Base-by-base conservation (phyloP, 2,797 vertebrate species). In the Scolopax bukidnonensis region DNA sequence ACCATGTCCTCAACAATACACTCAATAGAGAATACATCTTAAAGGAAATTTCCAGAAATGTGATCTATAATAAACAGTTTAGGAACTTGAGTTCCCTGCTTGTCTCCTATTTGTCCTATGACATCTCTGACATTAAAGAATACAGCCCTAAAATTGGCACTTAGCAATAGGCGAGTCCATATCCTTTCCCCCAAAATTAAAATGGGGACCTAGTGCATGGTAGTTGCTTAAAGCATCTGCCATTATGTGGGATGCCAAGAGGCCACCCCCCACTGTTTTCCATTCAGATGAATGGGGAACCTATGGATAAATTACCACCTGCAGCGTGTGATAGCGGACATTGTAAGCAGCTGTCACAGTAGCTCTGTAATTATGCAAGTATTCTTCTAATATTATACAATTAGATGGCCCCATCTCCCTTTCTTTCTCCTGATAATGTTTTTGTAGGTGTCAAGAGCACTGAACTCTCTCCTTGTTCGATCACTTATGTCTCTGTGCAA, bases 301-400 rank as follows among this genome's bases (percentile, higher is more conserved):
- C 88, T 96, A 40, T 13, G 84, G 96, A 90, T 96, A 96, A 97
- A 98, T 98, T 87, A 96, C 95, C 89, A 36, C 95, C 95, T 89
- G 95, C 91, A 81, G 96, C 1, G 7, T 0, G 0, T 24, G 95
- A 60, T 59, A 92, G 57, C 0, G 65, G 93, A 90, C 96, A 77
- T 54, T n/a, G 30, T 84, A 86, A 92, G 79, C 97, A 96, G 95
- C 95, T 97, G 93, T 91, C 97, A 89, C 43, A 23, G 63, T 48
- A 68, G 67, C 84, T 96, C 93, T 97, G 90, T 95, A 97, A 97
- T 97, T 96, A 95, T 88, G 89, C 87, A 97, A 92, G 87, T 89
- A 60, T 96, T 97, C 76, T 95, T 93, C 77, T 95, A 93, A 95
- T 89, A 94, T 95, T 95, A 90, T 59, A 91, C 82, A 96, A 90